Conservation (phyloP, 2,888 invertebrate genomes). For the Arge pagana region DNA sequence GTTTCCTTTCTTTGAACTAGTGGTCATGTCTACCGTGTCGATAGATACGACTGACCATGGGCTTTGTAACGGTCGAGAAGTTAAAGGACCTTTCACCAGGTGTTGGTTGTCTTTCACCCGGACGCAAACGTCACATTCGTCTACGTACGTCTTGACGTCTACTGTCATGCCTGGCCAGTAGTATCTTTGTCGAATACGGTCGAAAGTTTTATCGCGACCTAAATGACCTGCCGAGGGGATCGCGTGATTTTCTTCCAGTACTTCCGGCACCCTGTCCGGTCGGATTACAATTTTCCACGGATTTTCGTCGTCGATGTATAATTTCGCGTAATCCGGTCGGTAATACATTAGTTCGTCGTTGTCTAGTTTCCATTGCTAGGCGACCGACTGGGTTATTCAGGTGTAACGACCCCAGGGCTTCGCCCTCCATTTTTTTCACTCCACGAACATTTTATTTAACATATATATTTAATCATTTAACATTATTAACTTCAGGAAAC, state of each 20-base stretch:
- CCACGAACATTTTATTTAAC: too few relatives aligned
- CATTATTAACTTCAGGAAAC: too few relatives aligned
- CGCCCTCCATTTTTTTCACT: too few relatives aligned
- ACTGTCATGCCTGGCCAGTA: conserved; percentile 23
- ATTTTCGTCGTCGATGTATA: conserved; percentile 19
- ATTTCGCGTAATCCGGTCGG: conserved; percentile 16
- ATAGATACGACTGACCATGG: conserved; percentile 4
- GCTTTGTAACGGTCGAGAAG: background rate
- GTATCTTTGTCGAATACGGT: conserved; percentile 25
- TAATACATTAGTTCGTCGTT: conserved; percentile 8
- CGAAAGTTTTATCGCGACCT: conserved; percentile 26
- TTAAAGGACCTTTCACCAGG: background rate
- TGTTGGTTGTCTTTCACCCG: conserved; percentile 24
- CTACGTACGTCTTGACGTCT: conserved; percentile 22
- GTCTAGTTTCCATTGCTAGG: conserved; percentile 19
- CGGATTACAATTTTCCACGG: conserved; percentile 17
- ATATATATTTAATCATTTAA: too few relatives aligned
- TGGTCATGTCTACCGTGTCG: background rate
- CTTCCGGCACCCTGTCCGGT: conserved; percentile 7
- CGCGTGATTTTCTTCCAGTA: conserved; percentile 24
- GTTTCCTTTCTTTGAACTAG: conserved; percentile 2
- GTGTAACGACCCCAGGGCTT: too few relatives aligned
- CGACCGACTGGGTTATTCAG: conserved; percentile 17
- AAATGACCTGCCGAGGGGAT: conserved; percentile 25
- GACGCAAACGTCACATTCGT: conserved; percentile 23